Evolutionary conservation across 2,888 invertebrate genomes (phyloP), one percentile per base, ranked within the genome.

Genomic region (Yponomeuta malinellus): DNA sequence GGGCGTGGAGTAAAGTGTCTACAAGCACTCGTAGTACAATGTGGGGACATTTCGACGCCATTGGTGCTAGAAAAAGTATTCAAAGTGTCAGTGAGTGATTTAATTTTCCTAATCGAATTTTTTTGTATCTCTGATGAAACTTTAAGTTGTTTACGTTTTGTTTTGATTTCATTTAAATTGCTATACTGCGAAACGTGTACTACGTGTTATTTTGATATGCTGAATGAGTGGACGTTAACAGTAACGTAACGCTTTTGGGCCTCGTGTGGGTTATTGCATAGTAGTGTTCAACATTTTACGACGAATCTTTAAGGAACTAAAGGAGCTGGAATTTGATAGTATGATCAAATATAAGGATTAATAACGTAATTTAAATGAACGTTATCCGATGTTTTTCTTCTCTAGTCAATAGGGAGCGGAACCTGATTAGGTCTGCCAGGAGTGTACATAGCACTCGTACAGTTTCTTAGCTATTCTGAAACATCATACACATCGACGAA

Each of bases 371-470:
- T 4, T 12, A 12, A 52, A 10, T 52, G 2, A 52, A 12, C 12
- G 52, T 52, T 6, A 52, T 52, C 10, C 5, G 52, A 52, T 52
- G 9, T 65, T 59, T 72, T 74, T 73, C 73, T 73, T 74, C 33
- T 68, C 68, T 68, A 68, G 68, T 68, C 68, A 68, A 67, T 67
- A 43, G 70, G 66, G 66, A 72, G 65, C 15, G 52, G 12, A 15
- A 5, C 52, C 52, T 59, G 2, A 12, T 59, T 15, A 59, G 52
- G 52, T 59, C 10, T 52, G 37, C 5, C 37, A 43, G 6, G 43
- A 43, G 43, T 43, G 43, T 8, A 43, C 6, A 43, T 5, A 43
- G 43, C 43, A 43, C 43, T 43, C 37, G 37, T 37, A 37, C 37
- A 37, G 37, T 37, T 37, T 8, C 43, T 43, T 43, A 43, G 43